Conservation (phyloP, 2,888 invertebrate genomes). For the Hermaeophaga mercurialis region DNA sequence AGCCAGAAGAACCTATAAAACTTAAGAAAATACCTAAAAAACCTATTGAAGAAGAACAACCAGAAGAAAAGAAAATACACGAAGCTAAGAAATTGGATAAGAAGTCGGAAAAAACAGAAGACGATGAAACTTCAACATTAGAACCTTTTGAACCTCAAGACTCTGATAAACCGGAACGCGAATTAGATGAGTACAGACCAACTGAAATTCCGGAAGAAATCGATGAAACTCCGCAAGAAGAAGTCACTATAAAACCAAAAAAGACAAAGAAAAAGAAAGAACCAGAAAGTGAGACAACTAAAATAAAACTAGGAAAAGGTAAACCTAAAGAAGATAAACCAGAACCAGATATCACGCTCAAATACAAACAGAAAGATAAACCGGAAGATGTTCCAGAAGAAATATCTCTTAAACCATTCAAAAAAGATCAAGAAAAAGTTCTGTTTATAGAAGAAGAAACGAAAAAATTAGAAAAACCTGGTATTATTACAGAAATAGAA, state of each 20-base stretch:
- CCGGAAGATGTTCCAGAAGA: constrained; percentile 48
- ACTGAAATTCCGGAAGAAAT: constrained; percentile 38
- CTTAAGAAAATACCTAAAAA: constrained; percentile 63
- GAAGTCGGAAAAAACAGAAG: constrained; percentile 15
- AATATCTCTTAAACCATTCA: constrained; percentile 53
- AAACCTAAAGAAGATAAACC: constrained; percentile 53
- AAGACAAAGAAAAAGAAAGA: constrained; percentile 46
- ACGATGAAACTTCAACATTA: constrained; percentile 32
- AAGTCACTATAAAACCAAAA: constrained; percentile 51
- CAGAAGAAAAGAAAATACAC: constrained; percentile 50
- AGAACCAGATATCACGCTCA: constrained; percentile 55
- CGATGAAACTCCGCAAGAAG: constrained; percentile 38
- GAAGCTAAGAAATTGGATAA: constrained; percentile 39
- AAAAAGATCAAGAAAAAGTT: constrained; percentile 47
- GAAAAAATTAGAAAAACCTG: constrained; percentile 38
- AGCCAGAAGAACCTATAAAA: constrained; percentile 56
- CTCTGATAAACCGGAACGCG: constrained; percentile 53
- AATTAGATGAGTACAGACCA: constrained; percentile 51
- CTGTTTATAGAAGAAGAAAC: constrained; percentile 28
- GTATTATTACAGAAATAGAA: constrained; percentile 35
- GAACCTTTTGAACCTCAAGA: constrained; percentile 43
- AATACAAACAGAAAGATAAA: constrained; percentile 50
- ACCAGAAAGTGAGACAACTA: constrained; percentile 38
- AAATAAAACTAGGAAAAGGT: constrained; percentile 44
- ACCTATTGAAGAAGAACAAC: constrained; percentile 48